Evolutionary conservation across 1,140 invertebrate species (phyloP).

Genomic region (Adoxophyes honmai): DNA sequence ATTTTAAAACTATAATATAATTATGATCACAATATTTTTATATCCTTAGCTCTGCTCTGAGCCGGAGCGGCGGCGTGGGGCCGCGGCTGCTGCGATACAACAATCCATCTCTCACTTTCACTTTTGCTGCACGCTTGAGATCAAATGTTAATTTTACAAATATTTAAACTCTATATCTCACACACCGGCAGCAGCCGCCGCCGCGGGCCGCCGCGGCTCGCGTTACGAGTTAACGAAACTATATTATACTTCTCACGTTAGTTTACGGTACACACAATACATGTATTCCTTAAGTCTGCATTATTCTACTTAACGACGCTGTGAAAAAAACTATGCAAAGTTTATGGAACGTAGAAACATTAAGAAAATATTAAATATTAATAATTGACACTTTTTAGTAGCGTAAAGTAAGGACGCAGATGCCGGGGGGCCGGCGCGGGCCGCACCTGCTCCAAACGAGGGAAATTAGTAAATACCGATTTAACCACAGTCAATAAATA

Average conservation of each 20-base stretch:
- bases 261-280: constrained; percentile 21
- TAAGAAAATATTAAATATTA: constrained; percentile 56
- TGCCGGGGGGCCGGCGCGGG: too few species aligned
- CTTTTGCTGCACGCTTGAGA: constrained; percentile 76
- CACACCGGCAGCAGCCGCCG: constrained; percentile 55
- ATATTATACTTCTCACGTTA: constrained; percentile 74
- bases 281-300: constrained; percentile 47
- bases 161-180: constrained; percentile 70
- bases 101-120: constrained; percentile 61
- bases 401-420: constrained; percentile 35
- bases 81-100: constrained; percentile 50
- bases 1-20: constrained; percentile 72
- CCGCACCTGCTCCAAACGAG: constrained; percentile 28
- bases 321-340: constrained; percentile 26
- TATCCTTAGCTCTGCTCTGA: constrained; percentile 61
- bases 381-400: constrained; percentile 69
- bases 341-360: constrained; percentile 33
- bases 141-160: constrained; percentile 74
- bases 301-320: constrained; percentile 30
- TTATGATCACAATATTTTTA: constrained; percentile 77
- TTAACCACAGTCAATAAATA: constrained; percentile 53
- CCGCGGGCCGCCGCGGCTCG: constrained; percentile 26
- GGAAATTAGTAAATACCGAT: constrained; percentile 53
- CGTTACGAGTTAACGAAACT: constrained; percentile 36
- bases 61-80: constrained; percentile 28